Evolutionary conservation across 2,113 vertebrate genomes (phyloP).

Genomic region (Heteronetta atricapilla): DNA sequence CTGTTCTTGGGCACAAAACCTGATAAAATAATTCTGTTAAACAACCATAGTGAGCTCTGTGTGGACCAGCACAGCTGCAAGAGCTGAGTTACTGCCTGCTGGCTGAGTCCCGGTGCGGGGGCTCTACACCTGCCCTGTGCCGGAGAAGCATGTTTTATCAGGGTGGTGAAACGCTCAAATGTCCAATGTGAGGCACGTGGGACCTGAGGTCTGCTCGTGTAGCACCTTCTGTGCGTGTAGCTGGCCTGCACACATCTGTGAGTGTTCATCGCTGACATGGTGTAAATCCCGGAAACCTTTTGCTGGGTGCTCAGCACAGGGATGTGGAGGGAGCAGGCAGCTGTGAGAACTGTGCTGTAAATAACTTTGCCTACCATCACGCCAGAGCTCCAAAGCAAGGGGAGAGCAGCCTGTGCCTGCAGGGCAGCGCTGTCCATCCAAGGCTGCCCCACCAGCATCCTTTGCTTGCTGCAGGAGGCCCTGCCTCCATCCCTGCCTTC

Average conservation of each 20-base stretch:
- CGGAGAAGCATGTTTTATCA: neutral
- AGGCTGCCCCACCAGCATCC: neutral
- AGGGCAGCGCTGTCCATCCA: neutral
- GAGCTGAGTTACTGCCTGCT: neutral
- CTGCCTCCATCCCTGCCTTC: accelerated
- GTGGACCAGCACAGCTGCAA: neutral
- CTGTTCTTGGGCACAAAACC: neutral
- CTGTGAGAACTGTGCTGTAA: neutral
- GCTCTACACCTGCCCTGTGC: neutral
- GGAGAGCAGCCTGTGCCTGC: neutral
- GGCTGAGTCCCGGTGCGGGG: accelerated
- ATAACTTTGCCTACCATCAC: neutral
- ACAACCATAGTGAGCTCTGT: accelerated
- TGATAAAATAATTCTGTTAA: neutral
- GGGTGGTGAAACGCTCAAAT: neutral
- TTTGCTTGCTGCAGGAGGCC: accelerated
- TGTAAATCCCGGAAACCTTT: neutral
- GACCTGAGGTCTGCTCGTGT: neutral
- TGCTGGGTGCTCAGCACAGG: neutral
- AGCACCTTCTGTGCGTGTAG: neutral
- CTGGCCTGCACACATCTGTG: neutral
- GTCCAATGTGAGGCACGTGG: accelerated
- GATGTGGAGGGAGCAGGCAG: neutral
- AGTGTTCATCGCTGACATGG: accelerated
- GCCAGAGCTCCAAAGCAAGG: accelerated